Base-by-base conservation (phyloP, 1,140 invertebrate species). In the Drosophila aff. region DNA sequence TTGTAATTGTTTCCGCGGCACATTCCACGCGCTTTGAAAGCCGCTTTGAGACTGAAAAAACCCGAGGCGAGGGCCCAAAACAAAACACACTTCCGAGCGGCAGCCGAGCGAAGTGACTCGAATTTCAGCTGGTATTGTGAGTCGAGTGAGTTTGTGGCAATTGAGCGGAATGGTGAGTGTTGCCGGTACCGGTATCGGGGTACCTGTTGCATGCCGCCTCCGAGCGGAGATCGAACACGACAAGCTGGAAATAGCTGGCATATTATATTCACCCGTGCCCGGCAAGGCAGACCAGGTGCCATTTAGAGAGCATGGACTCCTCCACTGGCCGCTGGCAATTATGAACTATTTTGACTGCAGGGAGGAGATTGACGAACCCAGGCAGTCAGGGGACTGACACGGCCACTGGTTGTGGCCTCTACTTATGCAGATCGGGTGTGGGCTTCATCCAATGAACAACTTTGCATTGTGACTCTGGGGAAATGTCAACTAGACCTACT, bases 41-140 rank as follows among this genome's bases (percentile, higher is more conserved):
- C 86, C 86, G 85, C 75, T 91, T 85, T 85, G 79, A 91, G 85
- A 91, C 85, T 91, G 85, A 85, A 73, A 26, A 75, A 26, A 26
- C 63, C 63, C 63, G 63, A 66, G 72, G 50, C 66, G 69, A 61
- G 68, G 81, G 74, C 80, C 55, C 72, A 65, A 75, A 69, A 67
- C 52, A 78, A 67, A 63, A 60, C 60, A 61, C 21, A 55, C 69
- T 74, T 73, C n/a, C 60, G 59, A 80, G 62, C 60, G 58, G 62
- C 57, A n/a, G 2, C 46, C 52, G 63, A 58, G 76, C 53, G 61
- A 50, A 68, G 49, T 44, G 61, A 61, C 61, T 65, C 47, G 40
- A 53, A 31, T 78, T 60, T 18, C 36, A 57, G 36, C 36, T 57
- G 53, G 36, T n/a, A 33, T 63, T 40, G 50, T 40, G 50, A 64